Evolutionary conservation across 2,888 invertebrate genomes (phyloP), one percentile per base, ranked within the genome.

Genomic region (Arctia plantaginis): DNA sequence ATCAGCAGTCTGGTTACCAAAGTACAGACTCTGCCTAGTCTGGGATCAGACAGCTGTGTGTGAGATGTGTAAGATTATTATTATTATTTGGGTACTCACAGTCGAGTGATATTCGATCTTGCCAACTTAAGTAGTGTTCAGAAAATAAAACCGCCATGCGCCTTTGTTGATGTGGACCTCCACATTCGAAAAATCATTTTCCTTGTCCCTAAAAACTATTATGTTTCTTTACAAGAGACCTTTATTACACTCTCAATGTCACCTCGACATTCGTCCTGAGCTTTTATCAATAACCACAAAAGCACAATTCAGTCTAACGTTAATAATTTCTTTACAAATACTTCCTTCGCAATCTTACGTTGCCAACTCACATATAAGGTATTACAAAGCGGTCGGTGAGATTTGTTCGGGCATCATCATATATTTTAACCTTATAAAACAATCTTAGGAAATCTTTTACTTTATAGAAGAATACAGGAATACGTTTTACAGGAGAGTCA

Each of bases 321-420:
- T 83, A 82, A 77, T 84, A 82, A 83, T 84, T 79, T 84, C 80
- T 76, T 82, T 75, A 77, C 73, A 80, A 82, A 82, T 80, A 78
- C 78, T 83, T 83, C 72, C 59, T 70, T 77, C 69, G 71, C 73
- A 81, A 80, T 77, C 83, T 78, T 82, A 66, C 71, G 62, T 72
- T 64, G 30, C 66, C 39, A 68, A 65, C 30, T 59, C 33, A 59
- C 18, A n/a, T 65, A 30, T 55, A 67, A 41, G 41, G 64, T 70
- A 67, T n/a, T n/a, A 65, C 65, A 66, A 59, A 41, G 51, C 20
- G 18, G 0, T 30, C 30, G 62, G 23, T 20, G 7, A 47, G n/a
- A 62, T 71, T 70, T 71, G 18, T 51, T 47, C 35, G 47, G 23
- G 33, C 33, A 12, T 55, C 51, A 12, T n/a, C 51, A 23, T 55